Percentiles rank a stretch among this genome's conserved stretches.
phyloP scores from a whole-genome alignment of 2,888 invertebrate genomes.

The Galerucella nymphaeae region DNA sequence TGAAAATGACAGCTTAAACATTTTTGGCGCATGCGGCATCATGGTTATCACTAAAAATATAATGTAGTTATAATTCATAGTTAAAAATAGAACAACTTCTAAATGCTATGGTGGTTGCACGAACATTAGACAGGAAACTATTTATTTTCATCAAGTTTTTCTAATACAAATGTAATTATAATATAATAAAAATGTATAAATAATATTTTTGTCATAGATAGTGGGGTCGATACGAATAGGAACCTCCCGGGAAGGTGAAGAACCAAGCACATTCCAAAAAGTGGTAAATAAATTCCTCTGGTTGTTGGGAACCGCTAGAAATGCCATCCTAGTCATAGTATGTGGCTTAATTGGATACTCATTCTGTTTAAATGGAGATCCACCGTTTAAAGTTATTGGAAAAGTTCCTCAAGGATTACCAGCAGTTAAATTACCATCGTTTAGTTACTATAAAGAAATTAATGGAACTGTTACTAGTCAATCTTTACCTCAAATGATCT shows the following conservation, averaged over 20 bases:
- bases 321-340: conserved; percentile 84
- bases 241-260: conserved; percentile 65
- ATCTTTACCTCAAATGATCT: conserved; percentile 79
- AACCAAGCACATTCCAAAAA: conserved; percentile 55
- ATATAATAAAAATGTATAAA: too few species aligned
- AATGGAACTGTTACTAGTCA: conserved; percentile 63
- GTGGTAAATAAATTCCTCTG: conserved; percentile 76
- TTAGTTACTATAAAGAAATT: conserved; percentile 69
- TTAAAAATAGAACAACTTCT: too few species aligned
- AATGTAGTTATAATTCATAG: too few species aligned
- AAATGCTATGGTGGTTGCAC: too few species aligned
- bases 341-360: conserved; percentile 78
- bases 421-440: conserved; percentile 73
- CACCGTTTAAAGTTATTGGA: conserved; percentile 79
- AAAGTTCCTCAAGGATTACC: conserved; percentile 83
- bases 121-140: too few species aligned
- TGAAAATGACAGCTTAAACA: too few species aligned
- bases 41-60: too few species aligned
- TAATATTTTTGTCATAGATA: conserved; percentile 66
- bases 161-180: too few species aligned
- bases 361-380: conserved; percentile 67
- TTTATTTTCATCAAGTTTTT: too few species aligned
- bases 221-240: conserved; percentile 75
- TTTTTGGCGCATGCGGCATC: too few species aligned
- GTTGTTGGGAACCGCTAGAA: conserved; percentile 83